These are phyloP conservation scores for Melanotaenia nigrans DNA, from an alignment of 2,797 vertebrate species.

Conservation along the genomic window DNA sequence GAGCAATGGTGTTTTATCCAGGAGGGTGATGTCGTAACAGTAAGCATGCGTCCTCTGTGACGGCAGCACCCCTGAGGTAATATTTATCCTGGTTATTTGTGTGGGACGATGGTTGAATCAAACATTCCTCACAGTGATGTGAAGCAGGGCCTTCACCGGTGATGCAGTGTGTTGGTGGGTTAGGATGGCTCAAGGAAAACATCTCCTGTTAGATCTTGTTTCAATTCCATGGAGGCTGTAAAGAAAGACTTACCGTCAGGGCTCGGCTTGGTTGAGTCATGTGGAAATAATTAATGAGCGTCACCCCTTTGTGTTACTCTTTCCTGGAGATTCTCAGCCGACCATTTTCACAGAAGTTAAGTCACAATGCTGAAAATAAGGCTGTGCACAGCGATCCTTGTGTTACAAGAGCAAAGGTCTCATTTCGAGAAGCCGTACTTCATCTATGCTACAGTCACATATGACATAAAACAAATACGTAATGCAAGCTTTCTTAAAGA, in stretches of 20 bases:
- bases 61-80: constrained; percentile 58
- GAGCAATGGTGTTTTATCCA: background rate
- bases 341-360: constrained; percentile 27
- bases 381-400: background rate
- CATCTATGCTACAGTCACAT: background rate
- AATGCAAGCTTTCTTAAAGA: background rate
- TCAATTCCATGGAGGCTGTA: background rate
- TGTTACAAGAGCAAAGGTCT: background rate
- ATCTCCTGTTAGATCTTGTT: constrained; percentile 9
- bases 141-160: constrained; percentile 34
- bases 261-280: background rate
- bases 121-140: constrained; percentile 67
- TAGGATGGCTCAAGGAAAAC: background rate
- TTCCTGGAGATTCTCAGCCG: constrained; percentile 26
- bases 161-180: constrained; percentile 9
- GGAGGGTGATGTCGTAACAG: constrained; percentile 1
- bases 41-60: background rate
- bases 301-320: background rate
- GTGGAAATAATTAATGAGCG: constrained; percentile 38
- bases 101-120: constrained; percentile 27
- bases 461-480: background rate
- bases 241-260: background rate
- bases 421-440: background rate
- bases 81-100: constrained; percentile 51
- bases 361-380: background rate